phyloP scores from a whole-genome alignment of 1,140 invertebrate genomes.

The Gryllus bimaculatus region DNA sequence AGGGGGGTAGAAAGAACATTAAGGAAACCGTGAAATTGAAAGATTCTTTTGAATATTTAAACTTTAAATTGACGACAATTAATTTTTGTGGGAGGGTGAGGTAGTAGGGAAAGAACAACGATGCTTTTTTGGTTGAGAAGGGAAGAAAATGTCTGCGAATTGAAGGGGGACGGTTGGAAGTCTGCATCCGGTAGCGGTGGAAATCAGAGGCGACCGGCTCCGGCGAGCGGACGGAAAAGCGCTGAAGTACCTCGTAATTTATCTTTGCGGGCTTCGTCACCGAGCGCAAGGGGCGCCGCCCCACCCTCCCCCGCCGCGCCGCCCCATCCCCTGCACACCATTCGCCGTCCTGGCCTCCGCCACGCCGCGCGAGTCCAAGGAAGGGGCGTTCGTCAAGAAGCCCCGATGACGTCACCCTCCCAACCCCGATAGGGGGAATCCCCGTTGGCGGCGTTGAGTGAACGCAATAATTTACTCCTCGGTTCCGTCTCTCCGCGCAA shows the following conservation, averaged over 20 bases:
- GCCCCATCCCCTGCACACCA: too few relatives aligned
- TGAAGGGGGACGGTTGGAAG: not conserved
- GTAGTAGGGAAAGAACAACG: not conserved
- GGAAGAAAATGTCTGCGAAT: not conserved
- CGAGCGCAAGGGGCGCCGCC: too few relatives aligned
- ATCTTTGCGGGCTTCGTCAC: not conserved
- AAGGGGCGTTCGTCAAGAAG: too few relatives aligned
- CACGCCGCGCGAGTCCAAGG: too few relatives aligned
- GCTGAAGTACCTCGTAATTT: not conserved
- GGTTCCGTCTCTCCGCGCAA: too few relatives aligned
- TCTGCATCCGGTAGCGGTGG: not conserved
- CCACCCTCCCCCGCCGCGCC: too few relatives aligned
- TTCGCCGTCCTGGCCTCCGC: too few relatives aligned
- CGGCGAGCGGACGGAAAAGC: not conserved
- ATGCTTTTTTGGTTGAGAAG: not conserved
- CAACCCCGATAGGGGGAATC: too few relatives aligned
- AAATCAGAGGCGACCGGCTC: not conserved
- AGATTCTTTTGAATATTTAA: not conserved
- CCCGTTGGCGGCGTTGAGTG: too few relatives aligned
- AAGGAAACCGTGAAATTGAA: not conserved
- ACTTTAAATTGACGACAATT: constrained; percentile 1
- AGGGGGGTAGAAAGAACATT: too few relatives aligned
- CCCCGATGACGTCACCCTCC: too few relatives aligned
- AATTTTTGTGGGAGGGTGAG: not conserved
- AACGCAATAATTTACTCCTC: too few relatives aligned